Conservation (phyloP, 35 echinoderm and acorn worm genomes). For the Acanthaster planci region DNA sequence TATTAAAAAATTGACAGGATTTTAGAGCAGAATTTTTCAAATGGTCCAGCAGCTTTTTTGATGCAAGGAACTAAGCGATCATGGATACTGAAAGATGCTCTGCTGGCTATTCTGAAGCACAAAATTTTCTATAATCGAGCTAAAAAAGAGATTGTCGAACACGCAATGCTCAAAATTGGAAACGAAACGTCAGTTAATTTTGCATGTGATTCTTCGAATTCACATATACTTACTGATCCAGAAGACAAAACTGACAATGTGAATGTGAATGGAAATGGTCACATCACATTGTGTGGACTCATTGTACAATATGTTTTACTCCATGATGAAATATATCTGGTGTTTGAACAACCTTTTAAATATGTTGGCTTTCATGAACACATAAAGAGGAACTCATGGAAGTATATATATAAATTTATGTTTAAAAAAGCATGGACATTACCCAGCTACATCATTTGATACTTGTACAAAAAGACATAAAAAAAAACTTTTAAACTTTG, state of each 20-base stretch:
- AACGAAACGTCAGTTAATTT: too few species aligned
- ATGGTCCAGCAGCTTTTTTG: background rate
- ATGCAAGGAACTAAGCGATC: background rate
- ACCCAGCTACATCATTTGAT: background rate
- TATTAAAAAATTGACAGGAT: background rate
- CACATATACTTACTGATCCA: background rate
- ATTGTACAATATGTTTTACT: background rate
- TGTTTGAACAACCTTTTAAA: background rate
- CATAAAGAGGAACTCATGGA: constrained; percentile 8
- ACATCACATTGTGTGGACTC: background rate
- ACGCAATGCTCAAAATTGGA: background rate
- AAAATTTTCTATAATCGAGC: background rate
- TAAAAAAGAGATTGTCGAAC: background rate
- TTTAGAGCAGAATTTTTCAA: background rate
- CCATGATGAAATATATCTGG: background rate
- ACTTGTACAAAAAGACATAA: background rate
- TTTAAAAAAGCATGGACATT: background rate
- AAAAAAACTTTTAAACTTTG: background rate
- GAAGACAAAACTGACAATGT: background rate
- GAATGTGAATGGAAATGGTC: background rate
- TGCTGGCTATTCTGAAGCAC: background rate
- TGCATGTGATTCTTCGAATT: too few species aligned
- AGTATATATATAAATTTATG: background rate
- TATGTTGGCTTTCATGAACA: constrained; percentile 1
- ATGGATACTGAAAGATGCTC: constrained; percentile 21